Conservation (phyloP, 2,113 vertebrate species). For the Oncorhynchus kisutch region DNA sequence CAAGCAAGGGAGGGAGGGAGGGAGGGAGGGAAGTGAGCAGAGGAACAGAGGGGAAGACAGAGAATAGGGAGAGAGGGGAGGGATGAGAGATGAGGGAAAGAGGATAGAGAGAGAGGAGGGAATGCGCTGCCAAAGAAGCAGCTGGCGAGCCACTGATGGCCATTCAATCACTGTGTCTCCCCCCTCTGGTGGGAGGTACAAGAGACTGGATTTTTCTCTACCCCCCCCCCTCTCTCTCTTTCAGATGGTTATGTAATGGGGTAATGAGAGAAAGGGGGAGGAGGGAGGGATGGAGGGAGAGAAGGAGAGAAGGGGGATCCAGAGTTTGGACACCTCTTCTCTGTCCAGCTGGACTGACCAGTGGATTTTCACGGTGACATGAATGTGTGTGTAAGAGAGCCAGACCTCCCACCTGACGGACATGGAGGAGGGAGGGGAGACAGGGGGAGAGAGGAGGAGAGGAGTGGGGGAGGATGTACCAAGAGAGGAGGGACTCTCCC, state of each 20-base stretch:
- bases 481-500: too few relatives aligned
- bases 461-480: neutral
- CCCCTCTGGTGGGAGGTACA: slow-evolving; percentile 64
- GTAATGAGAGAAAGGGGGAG: slow-evolving; percentile 23
- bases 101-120: slow-evolving; percentile 5
- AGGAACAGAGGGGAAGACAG: neutral
- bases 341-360: neutral
- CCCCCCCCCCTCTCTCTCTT: neutral
- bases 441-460: neutral
- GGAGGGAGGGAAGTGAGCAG: neutral
- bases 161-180: slow-evolving; percentile 64
- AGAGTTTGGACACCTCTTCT: neutral
- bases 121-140: slow-evolving; percentile 41
- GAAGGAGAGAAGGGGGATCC: neutral
- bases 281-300: neutral
- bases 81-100: slow-evolving; percentile 25
- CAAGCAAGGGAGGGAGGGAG: neutral
- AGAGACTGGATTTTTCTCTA: slow-evolving; percentile 28
- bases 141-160: slow-evolving; percentile 62
- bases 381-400: neutral
- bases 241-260: slow-evolving; percentile 51
- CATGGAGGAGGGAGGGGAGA: neutral
- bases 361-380: neutral
- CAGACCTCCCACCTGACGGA: neutral
- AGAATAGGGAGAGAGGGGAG: slow-evolving; percentile 12